Base-by-base conservation (phyloP, 2,113 vertebrate genomes). In the Tichodroma muraria region DNA sequence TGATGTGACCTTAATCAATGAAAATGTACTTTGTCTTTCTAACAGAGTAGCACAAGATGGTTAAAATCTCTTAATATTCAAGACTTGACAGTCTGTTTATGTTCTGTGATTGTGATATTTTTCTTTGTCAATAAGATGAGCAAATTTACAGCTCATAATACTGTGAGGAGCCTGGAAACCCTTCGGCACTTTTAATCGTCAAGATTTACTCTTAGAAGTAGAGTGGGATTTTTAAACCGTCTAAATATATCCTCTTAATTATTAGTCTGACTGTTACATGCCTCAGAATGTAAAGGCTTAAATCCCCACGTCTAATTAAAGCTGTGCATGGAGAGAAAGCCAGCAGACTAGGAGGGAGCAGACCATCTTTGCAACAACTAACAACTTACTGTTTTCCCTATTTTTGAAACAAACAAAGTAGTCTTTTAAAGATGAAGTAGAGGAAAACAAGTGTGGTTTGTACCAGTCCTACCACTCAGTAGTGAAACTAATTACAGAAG, bases 221-320 rank as follows among this genome's bases (percentile, higher is more conserved):
- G 38, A 95, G 76, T 44, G 59, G 33, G 6, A 6, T 89, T 96
- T 95, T 93, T 25, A 86, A 95, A 84, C 44, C 13, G 78, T 68
- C 95, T 94, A 96, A 96, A 93, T 86, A 90, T 93, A 95, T 73
- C 94, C 65, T 92, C 82, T 73, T 96, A 96, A 97, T 97, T 93
- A 93, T 96, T 90, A 83, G 83, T 57, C 90, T 93, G 71, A 92
- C 82, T 92, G 45, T 81, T 92, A 80, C 80, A 50, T 70, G 77
- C 65, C 53, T 92, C 45, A 72, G 85, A 96, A 95, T 72, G 80
- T 50, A 80, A 92, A 82, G 73, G 66, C 80, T 97, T 96, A 94
- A 97, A 94, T 94, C 88, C 73, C 77, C 57, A 20, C 25, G 0
- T 93, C 94, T 96, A 95, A 96, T 95, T 95, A 87, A 91, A 92